phyloP scores from a whole-genome alignment of 2,888 invertebrate genomes.

The Limnephilus rhombicus region DNA sequence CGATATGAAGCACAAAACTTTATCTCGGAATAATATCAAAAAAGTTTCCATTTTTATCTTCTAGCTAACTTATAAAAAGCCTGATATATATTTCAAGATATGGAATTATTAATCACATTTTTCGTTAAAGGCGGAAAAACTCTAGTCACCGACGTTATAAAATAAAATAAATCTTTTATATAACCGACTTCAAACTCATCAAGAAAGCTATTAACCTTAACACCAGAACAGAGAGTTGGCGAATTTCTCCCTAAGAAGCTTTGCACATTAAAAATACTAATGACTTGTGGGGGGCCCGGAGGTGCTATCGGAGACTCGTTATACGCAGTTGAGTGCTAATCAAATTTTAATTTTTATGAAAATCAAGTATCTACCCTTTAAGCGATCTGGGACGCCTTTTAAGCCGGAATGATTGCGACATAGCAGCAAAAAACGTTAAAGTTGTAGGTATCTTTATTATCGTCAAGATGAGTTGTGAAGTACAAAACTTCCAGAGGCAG shows the following conservation, averaged over 20 bases:
- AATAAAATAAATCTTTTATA: background rate
- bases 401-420: conserved; percentile 13
- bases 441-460: background rate
- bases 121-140: background rate
- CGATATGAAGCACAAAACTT: background rate
- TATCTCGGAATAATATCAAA: background rate
- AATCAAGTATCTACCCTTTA: background rate
- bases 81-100: background rate
- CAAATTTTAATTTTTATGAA: conserved; percentile 33
- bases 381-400: conserved; percentile 4
- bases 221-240: conserved; percentile 2
- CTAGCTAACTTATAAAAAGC: background rate
- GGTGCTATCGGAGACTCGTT: background rate
- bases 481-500: background rate
- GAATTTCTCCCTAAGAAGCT: background rate
- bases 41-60: background rate
- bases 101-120: background rate
- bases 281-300: background rate
- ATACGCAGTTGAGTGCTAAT: background rate
- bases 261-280: conserved; percentile 23
- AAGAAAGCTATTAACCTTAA: conserved; percentile 3
- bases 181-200: background rate
- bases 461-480: background rate
- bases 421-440: conserved; percentile 21
- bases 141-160: background rate